Evolutionary conservation across 2,888 invertebrate species (phyloP).

Genomic region (Drosophila kuntzei): DNA sequence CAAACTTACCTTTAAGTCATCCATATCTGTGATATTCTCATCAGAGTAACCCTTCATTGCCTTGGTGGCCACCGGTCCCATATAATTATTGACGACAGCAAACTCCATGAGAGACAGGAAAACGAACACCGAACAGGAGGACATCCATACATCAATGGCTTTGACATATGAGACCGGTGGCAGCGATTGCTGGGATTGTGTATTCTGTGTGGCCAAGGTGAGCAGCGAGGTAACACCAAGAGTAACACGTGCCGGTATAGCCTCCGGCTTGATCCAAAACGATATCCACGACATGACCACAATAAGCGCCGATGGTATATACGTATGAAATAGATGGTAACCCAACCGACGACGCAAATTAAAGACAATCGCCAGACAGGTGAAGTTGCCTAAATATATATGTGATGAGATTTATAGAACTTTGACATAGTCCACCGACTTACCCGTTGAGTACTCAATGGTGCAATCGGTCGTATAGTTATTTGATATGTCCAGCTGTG

Average conservation of each 20-base stretch:
- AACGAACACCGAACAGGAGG: constrained; percentile 96
- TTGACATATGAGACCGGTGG: constrained; percentile 97
- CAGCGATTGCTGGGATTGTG: constrained; percentile 94
- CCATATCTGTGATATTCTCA: constrained; percentile 91
- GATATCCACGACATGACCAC: constrained; percentile 98
- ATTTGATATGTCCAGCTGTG: constrained; percentile 93
- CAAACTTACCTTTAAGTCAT: constrained; percentile 90
- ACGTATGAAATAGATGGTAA: constrained; percentile 96
- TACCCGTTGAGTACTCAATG: constrained; percentile 93
- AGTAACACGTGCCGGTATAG: constrained; percentile 95
- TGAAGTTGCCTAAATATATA: constrained; percentile 91
- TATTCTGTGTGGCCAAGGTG: constrained; percentile 96
- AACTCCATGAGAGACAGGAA: constrained; percentile 96
- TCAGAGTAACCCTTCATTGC: constrained; percentile 96
- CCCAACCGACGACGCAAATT: constrained; percentile 93
- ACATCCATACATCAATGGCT: constrained; percentile 97
- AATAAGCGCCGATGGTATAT: constrained; percentile 95
- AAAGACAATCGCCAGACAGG: constrained; percentile 95
- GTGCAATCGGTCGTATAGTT: constrained; percentile 96
- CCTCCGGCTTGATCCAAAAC: constrained; percentile 97
- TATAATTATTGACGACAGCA: constrained; percentile 94
- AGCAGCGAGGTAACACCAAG: constrained; percentile 94
- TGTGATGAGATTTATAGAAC: neutral
- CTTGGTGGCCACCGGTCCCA: constrained; percentile 94
- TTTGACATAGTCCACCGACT: neutral